A percentile compares a stretch with the other conserved stretches of the same genome.
Conservation (phyloP, 2,888 invertebrate genomes). For the Neria commutata region DNA sequence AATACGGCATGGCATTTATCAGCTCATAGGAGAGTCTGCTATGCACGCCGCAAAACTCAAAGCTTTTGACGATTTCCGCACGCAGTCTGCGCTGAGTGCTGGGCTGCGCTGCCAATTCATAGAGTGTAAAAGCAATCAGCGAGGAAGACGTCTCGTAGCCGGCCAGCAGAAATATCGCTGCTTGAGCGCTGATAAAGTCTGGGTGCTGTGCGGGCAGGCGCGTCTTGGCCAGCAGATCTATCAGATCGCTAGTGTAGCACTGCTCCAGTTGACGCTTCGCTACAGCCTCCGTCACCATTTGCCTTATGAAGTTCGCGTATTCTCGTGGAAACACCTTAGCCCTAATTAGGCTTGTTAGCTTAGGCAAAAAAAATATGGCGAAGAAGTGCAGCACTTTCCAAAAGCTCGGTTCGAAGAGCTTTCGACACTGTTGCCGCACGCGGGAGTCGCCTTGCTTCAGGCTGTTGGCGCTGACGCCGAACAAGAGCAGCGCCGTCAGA, state of each 20-base stretch:
- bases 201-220: slow-evolving; percentile 40
- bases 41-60: no score
- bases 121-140: slow-evolving; percentile 58
- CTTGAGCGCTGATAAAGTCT: slow-evolving; percentile 54
- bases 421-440: slow-evolving; percentile 39
- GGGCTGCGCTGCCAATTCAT: slow-evolving; percentile 58
- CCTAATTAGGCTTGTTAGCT: slow-evolving; percentile 34
- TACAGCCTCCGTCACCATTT: slow-evolving; percentile 44
- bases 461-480: slow-evolving; percentile 46
- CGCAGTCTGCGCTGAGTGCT: slow-evolving; percentile 56
- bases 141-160: slow-evolving; percentile 60
- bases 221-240: no score
- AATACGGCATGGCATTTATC: slow-evolving; percentile 55
- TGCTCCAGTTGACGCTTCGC: background rate
- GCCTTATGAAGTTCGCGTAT: slow-evolving; percentile 52
- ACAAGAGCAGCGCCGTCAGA: slow-evolving; percentile 49
- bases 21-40: slow-evolving; percentile 55
- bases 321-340: slow-evolving; percentile 47
- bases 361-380: slow-evolving; percentile 49
- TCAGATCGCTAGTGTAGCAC: no score
- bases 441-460: slow-evolving; percentile 41
- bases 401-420: slow-evolving; percentile 41
- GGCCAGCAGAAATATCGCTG: slow-evolving; percentile 53
- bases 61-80: slow-evolving; percentile 53
- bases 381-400: slow-evolving; percentile 43